Conservation (phyloP, 30 jellyfish, hydroid and myxozoan genomes). For the Aurelia aurita complex sp. Pacific region DNA sequence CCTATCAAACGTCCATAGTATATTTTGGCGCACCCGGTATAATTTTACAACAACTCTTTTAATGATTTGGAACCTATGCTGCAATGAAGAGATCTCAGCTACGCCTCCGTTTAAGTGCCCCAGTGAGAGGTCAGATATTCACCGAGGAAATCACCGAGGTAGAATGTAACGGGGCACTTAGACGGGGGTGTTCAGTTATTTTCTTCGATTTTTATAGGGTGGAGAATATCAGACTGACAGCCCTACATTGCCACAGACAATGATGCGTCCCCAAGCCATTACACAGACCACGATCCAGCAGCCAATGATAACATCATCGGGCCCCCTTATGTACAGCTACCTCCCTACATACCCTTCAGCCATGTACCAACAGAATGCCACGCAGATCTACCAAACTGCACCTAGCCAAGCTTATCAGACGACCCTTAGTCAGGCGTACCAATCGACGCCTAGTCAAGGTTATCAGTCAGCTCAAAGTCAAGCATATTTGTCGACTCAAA, state of each 20-base stretch:
- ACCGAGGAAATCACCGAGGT: no score
- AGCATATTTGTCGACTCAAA: not conserved
- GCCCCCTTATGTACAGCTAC: constrained; percentile 18
- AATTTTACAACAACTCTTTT: no score
- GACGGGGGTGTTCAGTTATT: no score
- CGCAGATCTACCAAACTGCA: constrained; percentile 9
- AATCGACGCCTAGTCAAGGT: not conserved
- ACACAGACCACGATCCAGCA: constrained; percentile 32
- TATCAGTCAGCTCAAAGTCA: not conserved
- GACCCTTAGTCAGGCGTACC: not conserved
- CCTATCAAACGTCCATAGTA: no score
- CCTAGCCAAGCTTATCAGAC: constrained; percentile 8
- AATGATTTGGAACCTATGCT: no score
- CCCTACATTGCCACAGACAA: constrained; percentile 4
- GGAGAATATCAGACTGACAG: constrained; percentile 17
- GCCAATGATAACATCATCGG: constrained; percentile 26
- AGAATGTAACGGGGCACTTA: no score
- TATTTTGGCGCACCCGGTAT: no score
- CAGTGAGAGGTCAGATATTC: no score
- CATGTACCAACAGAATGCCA: constrained; percentile 20
- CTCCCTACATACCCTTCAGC: constrained; percentile 33
- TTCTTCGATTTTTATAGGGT: not conserved
- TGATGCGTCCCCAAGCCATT: not conserved
- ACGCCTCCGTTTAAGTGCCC: no score
- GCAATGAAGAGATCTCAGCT: no score